phyloP scores from a whole-genome alignment of 1,140 invertebrate species.

The Caenorhabditis brenneri region DNA sequence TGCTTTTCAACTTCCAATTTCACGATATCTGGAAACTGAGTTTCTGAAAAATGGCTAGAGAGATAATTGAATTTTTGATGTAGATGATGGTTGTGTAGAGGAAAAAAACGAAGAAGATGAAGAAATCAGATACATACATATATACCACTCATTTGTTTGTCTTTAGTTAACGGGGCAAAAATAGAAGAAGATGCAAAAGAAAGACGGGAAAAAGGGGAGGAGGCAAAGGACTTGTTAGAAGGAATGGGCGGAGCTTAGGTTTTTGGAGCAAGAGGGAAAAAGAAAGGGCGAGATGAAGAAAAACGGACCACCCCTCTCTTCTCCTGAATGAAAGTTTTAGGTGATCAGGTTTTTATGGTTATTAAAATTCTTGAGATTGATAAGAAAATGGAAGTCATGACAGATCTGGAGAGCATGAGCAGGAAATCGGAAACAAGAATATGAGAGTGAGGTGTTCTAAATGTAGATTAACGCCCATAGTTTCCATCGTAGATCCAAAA shows the following conservation, averaged over 20 bases:
- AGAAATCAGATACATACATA: not conserved
- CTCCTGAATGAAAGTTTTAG: not conserved
- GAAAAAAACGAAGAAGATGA: not conserved
- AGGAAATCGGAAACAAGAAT: too few species aligned
- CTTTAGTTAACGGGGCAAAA: constrained; percentile 28
- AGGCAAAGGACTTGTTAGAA: not conserved
- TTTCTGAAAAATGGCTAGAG: not conserved
- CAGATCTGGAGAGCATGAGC: too few species aligned
- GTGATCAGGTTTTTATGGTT: too few species aligned
- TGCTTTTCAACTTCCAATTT: not conserved
- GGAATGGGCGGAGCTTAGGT: not conserved
- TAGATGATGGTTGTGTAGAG: not conserved
- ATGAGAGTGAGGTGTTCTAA: too few species aligned
- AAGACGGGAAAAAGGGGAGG: not conserved
- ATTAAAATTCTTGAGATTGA: too few species aligned
- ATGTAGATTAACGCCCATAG: too few species aligned
- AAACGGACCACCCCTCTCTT: not conserved
- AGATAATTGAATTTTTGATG: constrained; percentile 19
- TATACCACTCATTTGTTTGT: constrained; percentile 36
- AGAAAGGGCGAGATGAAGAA: not conserved
- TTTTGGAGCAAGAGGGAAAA: not conserved
- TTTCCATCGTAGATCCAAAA: too few species aligned
- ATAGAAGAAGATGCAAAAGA: too few species aligned
- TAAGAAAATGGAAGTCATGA: too few species aligned
- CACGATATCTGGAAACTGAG: not conserved